Evolutionary conservation across 1,140 invertebrate genomes (phyloP), one percentile per base, ranked within the genome.

Genomic region (Galleria mellonella): DNA sequence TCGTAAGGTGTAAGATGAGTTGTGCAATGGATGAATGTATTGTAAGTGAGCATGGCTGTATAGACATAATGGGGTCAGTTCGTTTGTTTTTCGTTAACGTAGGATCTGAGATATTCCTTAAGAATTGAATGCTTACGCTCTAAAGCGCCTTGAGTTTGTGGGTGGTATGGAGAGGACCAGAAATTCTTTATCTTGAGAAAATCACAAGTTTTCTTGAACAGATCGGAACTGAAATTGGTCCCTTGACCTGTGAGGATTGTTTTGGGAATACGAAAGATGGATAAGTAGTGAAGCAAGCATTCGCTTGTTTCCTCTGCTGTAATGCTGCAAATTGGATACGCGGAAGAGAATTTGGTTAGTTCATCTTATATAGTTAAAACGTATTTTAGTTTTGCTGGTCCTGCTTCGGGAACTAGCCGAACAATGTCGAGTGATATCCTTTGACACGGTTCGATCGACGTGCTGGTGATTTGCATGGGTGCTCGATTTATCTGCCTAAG

Each of bases 341-440:
- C 72, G 28, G 48, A 40, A 9, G 54, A 57, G 46, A 51, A 74
- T 51, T 77, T 72, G 0, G 65, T 74, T 9, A 74, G 29, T 40
- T 72, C 63, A 38, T 77, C 73, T 52, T 77, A 71, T 8, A 70
- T 10, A 4, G 71, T 77, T 3, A 73, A 14, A 10, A 75, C 61
- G 38, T 43, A 78, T 46, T 47, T 45, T 10, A 57, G 41, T n/a
- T 54, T 50, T 13, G 40, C 40, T 28, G 11, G 15, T 35, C 47
- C 51, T 1, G 61, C 59, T 10, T 57, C 17, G 6, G 62, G 43
- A 38, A 78, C 40, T 10, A 68, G 69, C 9, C 70, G 68, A 17
- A 74, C 66, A 9, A 72, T 64, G 46, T 72, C 65, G 2, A 72
- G 30, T 31, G 55, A 40, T 41, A 63, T 10, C 30, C 51, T 43